Conservation (phyloP, 1,140 invertebrate genomes). For the Homalodisca vitripennis region DNA sequence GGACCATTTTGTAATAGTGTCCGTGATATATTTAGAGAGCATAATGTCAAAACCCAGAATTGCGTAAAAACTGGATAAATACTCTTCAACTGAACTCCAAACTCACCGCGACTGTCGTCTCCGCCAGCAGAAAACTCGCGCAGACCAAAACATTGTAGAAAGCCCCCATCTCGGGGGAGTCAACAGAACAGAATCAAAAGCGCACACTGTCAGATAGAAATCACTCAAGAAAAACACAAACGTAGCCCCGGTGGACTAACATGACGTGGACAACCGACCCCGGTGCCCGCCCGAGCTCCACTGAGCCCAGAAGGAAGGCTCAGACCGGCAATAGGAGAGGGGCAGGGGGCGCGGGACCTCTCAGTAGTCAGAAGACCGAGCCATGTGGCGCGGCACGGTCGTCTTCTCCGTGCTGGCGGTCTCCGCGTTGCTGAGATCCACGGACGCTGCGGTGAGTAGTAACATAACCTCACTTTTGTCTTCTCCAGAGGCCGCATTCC, state of each 20-base stretch:
- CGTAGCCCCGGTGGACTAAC: background rate
- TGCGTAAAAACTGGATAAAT: too few relatives aligned
- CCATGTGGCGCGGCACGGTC: constrained; percentile 19
- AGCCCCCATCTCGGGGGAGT: background rate
- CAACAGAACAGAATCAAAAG: background rate
- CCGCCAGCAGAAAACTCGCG: background rate
- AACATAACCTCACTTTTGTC: too few relatives aligned
- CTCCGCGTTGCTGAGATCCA: background rate
- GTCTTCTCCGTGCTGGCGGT: background rate
- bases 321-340: background rate
- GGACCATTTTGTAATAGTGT: too few relatives aligned
- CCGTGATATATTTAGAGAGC: too few relatives aligned
- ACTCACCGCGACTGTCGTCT: constrained; percentile 6
- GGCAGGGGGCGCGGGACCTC: background rate
- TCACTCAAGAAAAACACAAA: too few relatives aligned
- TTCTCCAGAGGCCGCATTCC: too few relatives aligned
- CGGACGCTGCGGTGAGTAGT: background rate
- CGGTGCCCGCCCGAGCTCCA: constrained; percentile 27
- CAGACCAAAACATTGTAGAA: background rate
- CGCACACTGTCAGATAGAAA: background rate
- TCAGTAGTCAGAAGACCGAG: background rate
- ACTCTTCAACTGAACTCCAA: too few relatives aligned
- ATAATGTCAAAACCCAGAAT: too few relatives aligned
- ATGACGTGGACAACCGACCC: background rate
- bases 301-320: background rate